Evolutionary conservation across 2,888 invertebrate species (phyloP), one percentile per base, ranked within the genome.

Genomic region (Tipula vernalis): DNA sequence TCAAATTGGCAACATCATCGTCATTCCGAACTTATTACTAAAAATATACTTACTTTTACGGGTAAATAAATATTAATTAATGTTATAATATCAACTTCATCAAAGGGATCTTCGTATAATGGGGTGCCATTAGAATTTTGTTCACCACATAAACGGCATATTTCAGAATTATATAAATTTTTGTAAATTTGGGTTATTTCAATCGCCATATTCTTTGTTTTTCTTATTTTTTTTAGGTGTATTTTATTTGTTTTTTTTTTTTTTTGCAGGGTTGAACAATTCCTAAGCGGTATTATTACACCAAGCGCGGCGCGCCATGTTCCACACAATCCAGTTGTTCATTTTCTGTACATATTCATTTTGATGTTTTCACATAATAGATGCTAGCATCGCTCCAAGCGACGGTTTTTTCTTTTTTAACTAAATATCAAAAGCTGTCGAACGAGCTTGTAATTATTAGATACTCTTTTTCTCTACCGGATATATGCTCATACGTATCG

Each of bases 111-210:
- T 36, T 92, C 91, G 92, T 94, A 96, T 90, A 96, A 92, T 89
- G 93, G 92, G 88, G 94, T 94, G 88, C 95, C 95, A 90, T 94
- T 94, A 89, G 93, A 92, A 92, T 95, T 95, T 92, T 95, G 94
- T 92, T 94, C 94, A 28, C 94, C 95, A 92, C 96, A 96, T 91
- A 96, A 93, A 91, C 96, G 93, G 92, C 96, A 96, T 92, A 95
- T 93, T 88, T 93, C 93, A 88, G 95, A 95, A 92, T 95, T 94
- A 90, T 94, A 94, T 89, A 95, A 88, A 85, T 84, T 84, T 84
- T 39, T 84, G 15, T 84, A 6, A 84, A 39, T 39, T 84, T 71
- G 71, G 28, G 71, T 8, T 18, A 18, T 28, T 12, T 18, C 71
- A 0, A 10, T 28, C 71, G 18, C 71, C 71, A 71, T 71, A 28